Percentiles rank a stretch among this genome's conserved stretches.
Evolutionary conservation across 1,140 invertebrate genomes (phyloP).

Genomic region (Anagrus nilaparvatae): DNA sequence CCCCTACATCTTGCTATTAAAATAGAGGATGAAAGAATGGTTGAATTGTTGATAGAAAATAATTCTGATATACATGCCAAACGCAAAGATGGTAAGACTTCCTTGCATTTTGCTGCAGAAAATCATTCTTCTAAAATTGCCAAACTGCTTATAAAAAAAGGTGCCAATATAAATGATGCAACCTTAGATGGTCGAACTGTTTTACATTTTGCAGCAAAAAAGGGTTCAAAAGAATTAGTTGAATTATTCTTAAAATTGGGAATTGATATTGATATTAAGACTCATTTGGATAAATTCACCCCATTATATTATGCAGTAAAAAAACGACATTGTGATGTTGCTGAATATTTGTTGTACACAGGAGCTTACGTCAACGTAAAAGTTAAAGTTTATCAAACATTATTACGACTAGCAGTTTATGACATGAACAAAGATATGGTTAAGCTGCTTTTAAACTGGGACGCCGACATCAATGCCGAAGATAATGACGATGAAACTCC

Average conservation of each 20-base stretch:
- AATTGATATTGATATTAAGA: constrained; percentile 10
- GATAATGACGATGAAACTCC: constrained; percentile 9
- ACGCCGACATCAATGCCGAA: constrained; percentile 8
- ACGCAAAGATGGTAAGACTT: constrained; percentile 11
- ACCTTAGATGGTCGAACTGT: constrained; percentile 5
- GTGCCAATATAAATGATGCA: constrained; percentile 8
- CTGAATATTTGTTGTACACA: constrained; percentile 10
- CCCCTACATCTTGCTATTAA: constrained; percentile 9
- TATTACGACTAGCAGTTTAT: constrained; percentile 10
- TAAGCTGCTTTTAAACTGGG: constrained; percentile 9
- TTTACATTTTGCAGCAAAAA: constrained; percentile 12
- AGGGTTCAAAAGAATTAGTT: constrained; percentile 7
- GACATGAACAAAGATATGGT: constrained; percentile 14
- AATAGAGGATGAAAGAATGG: constrained; percentile 10
- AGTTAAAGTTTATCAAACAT: constrained; percentile 11
- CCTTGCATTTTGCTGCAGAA: constrained; percentile 12
- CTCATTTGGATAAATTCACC: constrained; percentile 5
- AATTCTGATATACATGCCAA: constrained; percentile 4
- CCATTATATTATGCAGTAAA: constrained; percentile 8
- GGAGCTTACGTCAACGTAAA: constrained; percentile 9
- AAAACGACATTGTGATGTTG: constrained; percentile 9
- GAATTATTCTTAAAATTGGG: constrained; percentile 12
- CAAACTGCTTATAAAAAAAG: constrained; percentile 7
- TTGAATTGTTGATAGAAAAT: constrained; percentile 11
- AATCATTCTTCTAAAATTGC: constrained; percentile 6